Evolutionary conservation across 2,797 vertebrate species (phyloP).

Genomic region (Oryzias dopingdopingensis): DNA sequence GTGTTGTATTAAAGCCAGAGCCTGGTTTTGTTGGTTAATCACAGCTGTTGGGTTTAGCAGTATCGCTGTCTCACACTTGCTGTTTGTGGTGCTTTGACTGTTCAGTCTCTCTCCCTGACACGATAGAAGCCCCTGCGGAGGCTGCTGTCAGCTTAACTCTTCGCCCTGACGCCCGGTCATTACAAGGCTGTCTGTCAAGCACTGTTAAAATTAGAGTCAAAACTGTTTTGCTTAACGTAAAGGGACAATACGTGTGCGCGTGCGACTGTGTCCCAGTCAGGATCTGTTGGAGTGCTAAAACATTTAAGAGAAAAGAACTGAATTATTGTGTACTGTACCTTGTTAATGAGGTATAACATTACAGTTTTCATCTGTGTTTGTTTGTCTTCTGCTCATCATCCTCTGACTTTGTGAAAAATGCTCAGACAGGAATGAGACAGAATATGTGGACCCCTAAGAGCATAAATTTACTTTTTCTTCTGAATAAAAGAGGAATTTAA

Average conservation of each 20-base stretch:
- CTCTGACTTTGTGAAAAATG: slow-evolving; percentile 16
- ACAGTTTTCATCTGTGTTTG: slow-evolving; percentile 49
- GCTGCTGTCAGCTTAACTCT: slow-evolving; percentile 62
- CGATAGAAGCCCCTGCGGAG: slow-evolving; percentile 47
- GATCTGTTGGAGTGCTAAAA: slow-evolving; percentile 25
- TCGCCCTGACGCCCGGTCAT: slow-evolving; percentile 50
- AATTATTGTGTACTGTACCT: slow-evolving; percentile 25
- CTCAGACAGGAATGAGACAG: slow-evolving; percentile 6
- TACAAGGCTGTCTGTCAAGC: slow-evolving; percentile 70
- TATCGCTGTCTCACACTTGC: slow-evolving; percentile 12
- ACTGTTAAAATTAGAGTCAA: slow-evolving; percentile 54
- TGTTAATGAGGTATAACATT: slow-evolving; percentile 48
- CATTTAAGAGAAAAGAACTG: slow-evolving; percentile 22
- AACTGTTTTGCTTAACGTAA: slow-evolving; percentile 34
- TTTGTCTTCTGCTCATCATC: slow-evolving; percentile 49
- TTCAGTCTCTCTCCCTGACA: slow-evolving; percentile 31
- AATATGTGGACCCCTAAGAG: neutral
- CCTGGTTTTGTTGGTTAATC: slow-evolving; percentile 18
- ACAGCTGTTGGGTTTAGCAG: slow-evolving; percentile 23
- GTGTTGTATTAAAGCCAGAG: slow-evolving; percentile 26
- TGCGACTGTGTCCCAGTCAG: slow-evolving; percentile 10
- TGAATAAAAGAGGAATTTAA: too few species aligned
- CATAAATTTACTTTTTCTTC: too few species aligned
- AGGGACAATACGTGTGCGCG: slow-evolving; percentile 17
- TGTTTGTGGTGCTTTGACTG: slow-evolving; percentile 22